These are phyloP conservation scores for Origma solitaria DNA, from an alignment of 2,113 vertebrate genomes.

Conservation along the genomic window DNA sequence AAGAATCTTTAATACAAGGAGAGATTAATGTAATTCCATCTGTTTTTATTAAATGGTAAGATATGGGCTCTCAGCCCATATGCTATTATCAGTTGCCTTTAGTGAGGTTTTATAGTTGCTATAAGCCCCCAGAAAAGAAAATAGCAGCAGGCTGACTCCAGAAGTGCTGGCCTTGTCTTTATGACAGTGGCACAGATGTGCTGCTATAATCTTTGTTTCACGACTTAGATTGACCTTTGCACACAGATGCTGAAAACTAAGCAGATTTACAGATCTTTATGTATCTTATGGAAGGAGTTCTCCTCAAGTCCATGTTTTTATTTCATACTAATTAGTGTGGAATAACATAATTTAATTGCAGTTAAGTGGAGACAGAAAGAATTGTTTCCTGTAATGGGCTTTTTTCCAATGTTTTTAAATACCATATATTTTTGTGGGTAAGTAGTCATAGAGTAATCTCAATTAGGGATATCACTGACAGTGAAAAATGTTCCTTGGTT, in stretches of 20 bases:
- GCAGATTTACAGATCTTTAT: background rate
- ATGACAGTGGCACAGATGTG: background rate
- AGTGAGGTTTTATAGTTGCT: slow-evolving; percentile 13
- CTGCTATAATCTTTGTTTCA: background rate
- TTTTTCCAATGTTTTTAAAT: background rate
- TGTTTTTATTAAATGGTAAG: background rate
- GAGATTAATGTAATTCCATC: background rate
- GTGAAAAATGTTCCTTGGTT: background rate
- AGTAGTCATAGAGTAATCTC: background rate
- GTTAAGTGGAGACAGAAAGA: slow-evolving; percentile 1
- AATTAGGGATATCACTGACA: background rate
- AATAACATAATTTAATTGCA: slow-evolving; percentile 50
- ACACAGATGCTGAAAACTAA: background rate
- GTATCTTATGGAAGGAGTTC: background rate
- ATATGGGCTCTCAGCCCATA: background rate
- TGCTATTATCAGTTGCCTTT: slow-evolving; percentile 5
- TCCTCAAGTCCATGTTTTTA: slow-evolving; percentile 10
- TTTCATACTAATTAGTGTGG: slow-evolving; percentile 45
- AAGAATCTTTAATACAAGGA: background rate
- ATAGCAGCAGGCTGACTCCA: background rate
- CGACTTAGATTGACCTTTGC: background rate
- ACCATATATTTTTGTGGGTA: background rate
- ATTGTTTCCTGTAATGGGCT: background rate
- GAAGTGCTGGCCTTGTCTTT: background rate
- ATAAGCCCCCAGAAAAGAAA: background rate